A percentile compares a stretch with the other conserved stretches of the same genome.
phyloP scores from a whole-genome alignment of 1,140 invertebrate species.

The Chironomus striatipennis region DNA sequence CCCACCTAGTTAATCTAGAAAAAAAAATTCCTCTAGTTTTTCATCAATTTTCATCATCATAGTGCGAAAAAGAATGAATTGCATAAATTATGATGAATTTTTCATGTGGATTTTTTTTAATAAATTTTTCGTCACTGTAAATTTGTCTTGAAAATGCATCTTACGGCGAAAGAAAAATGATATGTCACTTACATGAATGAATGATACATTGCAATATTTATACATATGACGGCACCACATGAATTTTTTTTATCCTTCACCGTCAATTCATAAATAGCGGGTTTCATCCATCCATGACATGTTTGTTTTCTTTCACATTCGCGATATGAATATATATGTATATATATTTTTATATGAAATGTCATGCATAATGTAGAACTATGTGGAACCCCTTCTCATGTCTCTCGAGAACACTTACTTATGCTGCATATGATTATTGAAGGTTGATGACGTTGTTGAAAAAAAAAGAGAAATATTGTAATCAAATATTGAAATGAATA shows the following conservation, averaged over 20 bases:
- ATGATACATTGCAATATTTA: background rate
- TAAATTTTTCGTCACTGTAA: constrained; percentile 3
- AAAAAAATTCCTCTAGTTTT: too few relatives aligned
- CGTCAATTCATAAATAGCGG: background rate
- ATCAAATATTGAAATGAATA: too few relatives aligned
- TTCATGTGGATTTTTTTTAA: constrained; percentile 11
- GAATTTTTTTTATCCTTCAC: background rate
- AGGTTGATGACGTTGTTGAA: too few relatives aligned
- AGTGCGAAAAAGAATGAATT: background rate
- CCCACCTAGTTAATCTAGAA: too few relatives aligned
- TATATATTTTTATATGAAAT: too few relatives aligned
- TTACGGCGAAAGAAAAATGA: constrained; percentile 17
- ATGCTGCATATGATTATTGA: too few relatives aligned
- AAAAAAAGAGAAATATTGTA: too few relatives aligned
- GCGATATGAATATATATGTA: too few relatives aligned
- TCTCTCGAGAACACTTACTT: too few relatives aligned
- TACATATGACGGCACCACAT: background rate
- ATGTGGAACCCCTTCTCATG: too few relatives aligned
- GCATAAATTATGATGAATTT: background rate
- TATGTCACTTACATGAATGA: constrained; percentile 16
- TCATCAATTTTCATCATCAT: background rate
- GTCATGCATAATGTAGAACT: too few relatives aligned
- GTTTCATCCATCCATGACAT: background rate
- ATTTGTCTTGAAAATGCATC: background rate
- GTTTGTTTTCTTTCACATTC: too few relatives aligned